phyloP scores from a whole-genome alignment of 2,888 invertebrate species.

The Cataglyphis rosenhaueri region DNA sequence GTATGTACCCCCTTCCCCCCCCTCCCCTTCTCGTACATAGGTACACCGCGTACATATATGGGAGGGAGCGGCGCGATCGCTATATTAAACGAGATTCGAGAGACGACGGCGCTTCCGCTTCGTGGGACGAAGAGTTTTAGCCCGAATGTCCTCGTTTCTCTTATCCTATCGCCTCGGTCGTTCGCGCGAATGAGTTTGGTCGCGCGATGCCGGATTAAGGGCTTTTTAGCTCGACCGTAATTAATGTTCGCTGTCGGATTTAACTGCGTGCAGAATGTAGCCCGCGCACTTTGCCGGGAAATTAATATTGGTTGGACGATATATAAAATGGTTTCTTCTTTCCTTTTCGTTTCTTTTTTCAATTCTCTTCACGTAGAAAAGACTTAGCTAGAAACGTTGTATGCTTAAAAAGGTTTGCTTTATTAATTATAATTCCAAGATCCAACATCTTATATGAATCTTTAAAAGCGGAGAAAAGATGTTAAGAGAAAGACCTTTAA shows the following conservation, averaged over 20 bases:
- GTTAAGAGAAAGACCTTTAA: not conserved
- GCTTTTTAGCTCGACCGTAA: conserved; percentile 47
- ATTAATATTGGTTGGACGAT: conserved; percentile 19
- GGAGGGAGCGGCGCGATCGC: conserved; percentile 2
- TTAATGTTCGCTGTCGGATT: conserved; percentile 36
- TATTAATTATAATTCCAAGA: conserved; percentile 3
- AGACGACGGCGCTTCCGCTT: conserved; percentile 28
- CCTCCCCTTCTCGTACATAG: not conserved
- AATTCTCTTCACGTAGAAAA: not conserved
- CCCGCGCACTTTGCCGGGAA: not conserved
- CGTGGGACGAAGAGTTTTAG: conserved; percentile 45
- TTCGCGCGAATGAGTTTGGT: conserved; percentile 48
- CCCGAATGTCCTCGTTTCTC: conserved; percentile 38
- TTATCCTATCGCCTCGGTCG: conserved; percentile 29
- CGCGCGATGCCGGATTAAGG: conserved; percentile 47
- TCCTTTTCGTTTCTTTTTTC: not conserved
- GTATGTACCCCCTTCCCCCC: not conserved
- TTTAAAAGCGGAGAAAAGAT: not conserved
- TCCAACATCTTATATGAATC: not conserved
- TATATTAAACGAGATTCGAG: conserved; percentile 55
- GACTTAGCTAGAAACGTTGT: not conserved
- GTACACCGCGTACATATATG: not conserved
- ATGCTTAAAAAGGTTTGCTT: not conserved
- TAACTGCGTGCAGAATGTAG: conserved; percentile 15
- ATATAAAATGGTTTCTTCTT: not conserved